Base-by-base conservation (phyloP, 2,888 invertebrate species). In the Ornithoptera priamus region DNA sequence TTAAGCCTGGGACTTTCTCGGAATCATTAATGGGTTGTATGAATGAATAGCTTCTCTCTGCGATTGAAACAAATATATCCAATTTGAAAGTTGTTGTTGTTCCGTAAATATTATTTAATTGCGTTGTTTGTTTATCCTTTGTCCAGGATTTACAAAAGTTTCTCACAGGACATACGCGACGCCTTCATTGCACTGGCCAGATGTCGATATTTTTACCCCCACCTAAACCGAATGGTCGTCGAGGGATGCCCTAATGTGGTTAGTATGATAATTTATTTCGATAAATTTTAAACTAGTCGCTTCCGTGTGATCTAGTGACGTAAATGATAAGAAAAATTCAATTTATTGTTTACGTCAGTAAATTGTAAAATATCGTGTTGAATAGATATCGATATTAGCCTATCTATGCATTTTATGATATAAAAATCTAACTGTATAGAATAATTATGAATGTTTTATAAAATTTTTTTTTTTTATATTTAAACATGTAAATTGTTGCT, bases 121-220 rank as follows among this genome's bases (percentile, higher is more conserved):
- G 12, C 12, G 46, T 46, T 46, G 12, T 46, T 39, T 39, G 12
- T 53, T 50, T 1, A 68, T 17, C 50, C 57, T 72, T 46, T 72
- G 73, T 73, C 1, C 75, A 89, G 87, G 0, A 56, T 74, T 0
- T 81, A 81, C 70, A 36, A 71, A 0, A 68, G 73, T 0, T 87
- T 81, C 65, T 67, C 70, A 0, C 80, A 81, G 0, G 83, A 86
- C 0, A 73, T 85, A 57, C 59, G 75, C 0, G 66, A 81, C 0
- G 85, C 85, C 0, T 89, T 78, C 72, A 84, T 91, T 0, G 8
- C 81, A 50, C 74, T 90, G 0, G 90, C 91, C 0, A 76, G 91
- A n/a, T 78, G 80, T 7, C 80, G 91, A 2, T 91, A 84, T 73
- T 88, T 82, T 75, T 78, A 77, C 7, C 86, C 86, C 0, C 74